A percentile compares a stretch with the other conserved stretches of the same genome.
Evolutionary conservation across 2,113 vertebrate species (phyloP).

Genomic region (Otolemur garnettii): DNA sequence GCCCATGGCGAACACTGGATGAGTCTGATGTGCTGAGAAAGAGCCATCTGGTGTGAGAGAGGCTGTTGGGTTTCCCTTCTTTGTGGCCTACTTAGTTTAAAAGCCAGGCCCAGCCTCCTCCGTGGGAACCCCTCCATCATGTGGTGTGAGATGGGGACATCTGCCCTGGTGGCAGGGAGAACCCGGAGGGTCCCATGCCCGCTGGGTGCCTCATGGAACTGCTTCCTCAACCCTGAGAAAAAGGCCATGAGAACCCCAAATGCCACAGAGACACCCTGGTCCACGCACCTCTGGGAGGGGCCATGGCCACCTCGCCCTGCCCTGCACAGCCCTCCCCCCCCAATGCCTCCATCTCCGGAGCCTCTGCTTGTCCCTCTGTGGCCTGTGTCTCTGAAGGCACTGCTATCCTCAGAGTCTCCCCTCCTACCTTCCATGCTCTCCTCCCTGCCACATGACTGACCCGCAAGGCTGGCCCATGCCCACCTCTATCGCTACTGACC

Average conservation of each 20-base stretch:
- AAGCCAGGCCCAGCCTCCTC: not conserved
- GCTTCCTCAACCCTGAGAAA: not conserved
- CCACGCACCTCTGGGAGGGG: too few relatives aligned
- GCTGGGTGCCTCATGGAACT: not conserved
- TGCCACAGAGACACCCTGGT: not conserved
- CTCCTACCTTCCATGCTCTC: too few relatives aligned
- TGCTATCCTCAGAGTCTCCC: not conserved
- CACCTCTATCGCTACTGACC: too few relatives aligned
- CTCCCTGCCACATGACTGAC: not conserved
- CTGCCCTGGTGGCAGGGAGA: rapidly evolving
- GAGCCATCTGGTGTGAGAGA: not conserved
- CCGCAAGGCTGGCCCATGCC: not conserved
- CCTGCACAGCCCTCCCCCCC: too few relatives aligned
- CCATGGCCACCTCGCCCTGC: too few relatives aligned
- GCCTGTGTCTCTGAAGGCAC: not conserved
- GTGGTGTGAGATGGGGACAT: not conserved
- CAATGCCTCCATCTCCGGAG: too few relatives aligned
- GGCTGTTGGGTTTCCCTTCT: not conserved
- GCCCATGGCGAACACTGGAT: rapidly evolving
- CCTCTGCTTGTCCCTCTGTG: not conserved
- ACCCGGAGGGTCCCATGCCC: rapidly evolving
- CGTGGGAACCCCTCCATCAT: rapidly evolving
- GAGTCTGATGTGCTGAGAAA: not conserved
- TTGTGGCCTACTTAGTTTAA: not conserved
- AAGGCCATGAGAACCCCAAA: rapidly evolving